Percentiles rank a stretch among this genome's conserved stretches.
These are phyloP conservation scores for Meiosimyza decipiens DNA, from an alignment of 2,888 invertebrate species.

Conservation along the genomic window DNA sequence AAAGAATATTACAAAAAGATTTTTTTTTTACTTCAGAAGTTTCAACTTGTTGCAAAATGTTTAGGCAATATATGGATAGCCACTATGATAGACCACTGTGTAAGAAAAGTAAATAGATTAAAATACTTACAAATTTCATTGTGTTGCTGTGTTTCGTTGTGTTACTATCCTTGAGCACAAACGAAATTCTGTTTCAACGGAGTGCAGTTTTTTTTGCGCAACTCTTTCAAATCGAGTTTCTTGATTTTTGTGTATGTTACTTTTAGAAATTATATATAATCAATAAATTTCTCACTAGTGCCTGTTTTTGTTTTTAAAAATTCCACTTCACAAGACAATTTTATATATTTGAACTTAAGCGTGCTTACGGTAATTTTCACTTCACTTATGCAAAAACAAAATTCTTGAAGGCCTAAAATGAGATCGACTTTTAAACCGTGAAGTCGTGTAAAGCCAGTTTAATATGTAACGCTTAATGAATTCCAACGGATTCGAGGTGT, in stretches of 20 bases:
- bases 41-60: no score
- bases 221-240: not conserved
- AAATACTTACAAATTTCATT: constrained; percentile 47
- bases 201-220: not conserved
- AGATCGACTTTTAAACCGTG: no score
- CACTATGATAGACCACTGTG: no score
- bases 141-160: constrained; percentile 34
- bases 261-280: constrained; percentile 17
- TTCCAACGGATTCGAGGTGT: constrained; percentile 48
- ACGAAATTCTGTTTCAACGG: not conserved
- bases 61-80: no score
- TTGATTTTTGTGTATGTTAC: constrained; percentile 26
- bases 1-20: no score
- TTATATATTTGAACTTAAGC: no score
- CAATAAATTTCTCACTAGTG: no score
- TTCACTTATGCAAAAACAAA: no score
- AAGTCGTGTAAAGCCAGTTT: constrained; percentile 29
- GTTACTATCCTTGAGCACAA: not conserved
- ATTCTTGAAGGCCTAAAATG: no score
- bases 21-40: no score
- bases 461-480: constrained; percentile 50
- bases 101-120: not conserved
- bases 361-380: no score
- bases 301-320: no score
- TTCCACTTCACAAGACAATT: constrained; percentile 10